Percentiles rank a stretch among this genome's conserved stretches.
These are phyloP conservation scores for Papilio glaucus DNA, from an alignment of 1,140 invertebrate species.

Conservation along the genomic window DNA sequence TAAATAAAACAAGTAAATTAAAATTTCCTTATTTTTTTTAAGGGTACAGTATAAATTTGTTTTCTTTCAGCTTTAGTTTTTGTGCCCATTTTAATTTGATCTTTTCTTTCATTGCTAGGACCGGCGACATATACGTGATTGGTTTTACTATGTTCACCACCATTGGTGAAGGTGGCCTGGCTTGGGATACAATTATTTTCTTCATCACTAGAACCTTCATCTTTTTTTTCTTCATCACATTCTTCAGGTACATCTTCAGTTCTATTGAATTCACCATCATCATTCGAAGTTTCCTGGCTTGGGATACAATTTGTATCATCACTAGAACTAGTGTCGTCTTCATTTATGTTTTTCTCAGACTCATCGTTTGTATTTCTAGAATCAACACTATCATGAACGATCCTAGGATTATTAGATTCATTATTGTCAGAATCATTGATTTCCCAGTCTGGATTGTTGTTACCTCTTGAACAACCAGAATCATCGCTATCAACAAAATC, in stretches of 20 bases:
- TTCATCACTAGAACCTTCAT: not conserved
- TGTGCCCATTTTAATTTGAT: not conserved
- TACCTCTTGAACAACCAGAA: not conserved
- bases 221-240: not conserved
- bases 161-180: not conserved
- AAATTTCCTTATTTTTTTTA: conserved; percentile 2
- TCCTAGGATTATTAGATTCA: not conserved
- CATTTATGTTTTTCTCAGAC: not conserved
- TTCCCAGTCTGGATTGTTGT: not conserved
- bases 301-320: not conserved
- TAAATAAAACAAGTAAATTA: not conserved
- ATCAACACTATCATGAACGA: too few species aligned
- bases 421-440: not conserved
- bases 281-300: not conserved
- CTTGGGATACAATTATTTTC: not conserved
- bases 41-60: not conserved
- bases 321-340: not conserved
- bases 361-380: not conserved
- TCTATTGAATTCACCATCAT: not conserved
- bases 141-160: not conserved
- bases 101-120: not conserved
- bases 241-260: too few species aligned
- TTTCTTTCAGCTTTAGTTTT: not conserved
- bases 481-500: not conserved
- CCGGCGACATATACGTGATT: not conserved